Evolutionary conservation across 2,113 vertebrate species (phyloP).

Genomic region (Puma concolor): DNA sequence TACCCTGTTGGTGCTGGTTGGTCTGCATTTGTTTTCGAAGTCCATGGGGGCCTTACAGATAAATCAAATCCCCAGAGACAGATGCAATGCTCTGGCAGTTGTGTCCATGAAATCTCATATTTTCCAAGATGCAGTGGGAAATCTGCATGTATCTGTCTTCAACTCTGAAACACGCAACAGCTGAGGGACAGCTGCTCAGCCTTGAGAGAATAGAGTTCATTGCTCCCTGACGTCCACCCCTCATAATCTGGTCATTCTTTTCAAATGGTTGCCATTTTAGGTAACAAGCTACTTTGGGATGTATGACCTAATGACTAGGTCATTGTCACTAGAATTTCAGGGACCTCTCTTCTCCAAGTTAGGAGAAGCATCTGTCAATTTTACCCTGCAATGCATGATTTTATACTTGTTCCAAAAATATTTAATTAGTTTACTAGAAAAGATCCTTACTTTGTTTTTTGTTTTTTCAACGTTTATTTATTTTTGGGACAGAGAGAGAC

Average conservation of each 20-base stretch:
- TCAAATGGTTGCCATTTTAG: background rate
- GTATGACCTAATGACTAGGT: background rate
- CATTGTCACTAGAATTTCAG: background rate
- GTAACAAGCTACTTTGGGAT: background rate
- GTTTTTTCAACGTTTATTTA: no score
- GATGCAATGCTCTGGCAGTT: background rate
- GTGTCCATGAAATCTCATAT: background rate
- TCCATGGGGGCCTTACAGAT: background rate
- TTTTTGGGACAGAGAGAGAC: no score
- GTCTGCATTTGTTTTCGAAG: constrained; percentile 9
- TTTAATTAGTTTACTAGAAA: background rate
- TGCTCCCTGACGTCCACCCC: background rate
- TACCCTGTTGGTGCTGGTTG: background rate
- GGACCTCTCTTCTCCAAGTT: background rate
- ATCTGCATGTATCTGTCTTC: constrained; percentile 21
- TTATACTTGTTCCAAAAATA: background rate
- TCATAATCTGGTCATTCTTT: background rate
- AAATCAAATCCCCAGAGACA: background rate
- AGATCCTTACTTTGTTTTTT: background rate
- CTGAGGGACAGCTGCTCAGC: constrained; percentile 62
- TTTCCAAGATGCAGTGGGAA: constrained; percentile 49
- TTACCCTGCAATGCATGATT: constrained; percentile 4
- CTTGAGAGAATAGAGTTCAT: background rate
- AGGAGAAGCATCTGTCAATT: background rate
- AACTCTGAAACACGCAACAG: constrained; percentile 40